Evolutionary conservation across 2,888 invertebrate genomes (phyloP), one percentile per base, ranked within the genome.

Genomic region (Cordilura impudica): DNA sequence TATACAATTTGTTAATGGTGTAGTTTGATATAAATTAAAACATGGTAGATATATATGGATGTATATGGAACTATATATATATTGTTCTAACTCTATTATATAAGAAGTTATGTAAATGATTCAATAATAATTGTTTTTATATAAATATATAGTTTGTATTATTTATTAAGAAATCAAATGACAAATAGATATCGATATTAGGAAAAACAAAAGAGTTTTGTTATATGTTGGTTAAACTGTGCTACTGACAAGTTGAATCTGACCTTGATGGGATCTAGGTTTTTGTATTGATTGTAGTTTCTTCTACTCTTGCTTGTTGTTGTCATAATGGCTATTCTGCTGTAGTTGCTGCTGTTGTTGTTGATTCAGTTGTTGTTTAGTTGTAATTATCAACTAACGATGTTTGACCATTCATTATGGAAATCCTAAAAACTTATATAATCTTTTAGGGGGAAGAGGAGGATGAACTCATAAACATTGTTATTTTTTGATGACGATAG

Each of bases 171-270:
- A 39, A 26, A 39, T n/a, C 35, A 10, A 39, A 39, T n/a, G n/a
- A 39, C 12, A n/a, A 39, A n/a, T 39, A 39, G 35, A 39, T 39
- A 2, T 39, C n/a, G n/a, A 2, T 39, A 39, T n/a, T n/a, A 39
- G n/a, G 35, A 39, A 3, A 39, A 39, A 39, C 35, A 39, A 39
- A 39, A 39, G 35, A n/a, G n/a, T 39, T 35, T n/a, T 39, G 10
- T 39, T n/a, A n/a, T 39, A 31, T 31, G 8, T n/a, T 39, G 35
- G 35, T 39, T 61, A 43, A 63, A 82, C 74, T 82, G 78, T 84
- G 72, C 81, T 83, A 82, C 82, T 81, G 82, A 82, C 82, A 72
- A 70, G 53, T 43, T 76, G 43, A 45, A 66, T 74, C 67, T 78
- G 74, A 73, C 73, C 66, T 72, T 61, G 47, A 66, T 75, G 74